Percentiles rank a stretch among this genome's conserved stretches.
Evolutionary conservation across 2,888 invertebrate species (phyloP).

Genomic region (Amiota communis): DNA sequence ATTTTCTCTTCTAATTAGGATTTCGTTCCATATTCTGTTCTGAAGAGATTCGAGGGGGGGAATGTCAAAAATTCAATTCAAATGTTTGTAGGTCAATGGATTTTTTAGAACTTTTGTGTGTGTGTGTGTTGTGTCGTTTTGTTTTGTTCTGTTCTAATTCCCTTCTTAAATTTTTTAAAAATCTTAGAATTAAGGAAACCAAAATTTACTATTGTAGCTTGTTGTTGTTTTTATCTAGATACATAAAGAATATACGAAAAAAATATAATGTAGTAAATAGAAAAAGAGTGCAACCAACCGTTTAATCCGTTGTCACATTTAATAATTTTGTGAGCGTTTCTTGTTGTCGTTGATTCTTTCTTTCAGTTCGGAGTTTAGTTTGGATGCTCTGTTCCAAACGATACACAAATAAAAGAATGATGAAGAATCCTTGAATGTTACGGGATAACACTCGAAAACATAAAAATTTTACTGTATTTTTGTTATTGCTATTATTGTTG

Average conservation of each 20-base stretch:
- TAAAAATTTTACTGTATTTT: conserved; percentile 31
- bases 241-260: not conserved
- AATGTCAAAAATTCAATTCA: too few species aligned
- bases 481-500: conserved; percentile 29
- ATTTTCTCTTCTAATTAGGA: too few species aligned
- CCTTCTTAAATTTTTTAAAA: too few species aligned
- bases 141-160: too few species aligned
- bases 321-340: conserved; percentile 34
- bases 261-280: conserved; percentile 31
- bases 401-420: not conserved
- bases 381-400: not conserved
- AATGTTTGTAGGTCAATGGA: too few species aligned
- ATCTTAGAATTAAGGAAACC: too few species aligned
- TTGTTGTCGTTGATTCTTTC: not conserved
- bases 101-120: too few species aligned
- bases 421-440: conserved; percentile 22
- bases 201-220: not conserved
- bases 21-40: too few species aligned
- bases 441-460: conserved; percentile 13
- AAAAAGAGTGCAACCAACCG: conserved; percentile 54
- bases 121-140: too few species aligned
- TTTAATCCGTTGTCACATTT: conserved; percentile 58
- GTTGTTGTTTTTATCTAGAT: too few species aligned
- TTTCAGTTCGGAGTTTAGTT: too few species aligned
- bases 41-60: too few species aligned